These are phyloP conservation scores for Eunapius fragilis DNA, from an alignment of 37 sponge, comb jelly and placozoan genomes.

Conservation along the genomic window DNA sequence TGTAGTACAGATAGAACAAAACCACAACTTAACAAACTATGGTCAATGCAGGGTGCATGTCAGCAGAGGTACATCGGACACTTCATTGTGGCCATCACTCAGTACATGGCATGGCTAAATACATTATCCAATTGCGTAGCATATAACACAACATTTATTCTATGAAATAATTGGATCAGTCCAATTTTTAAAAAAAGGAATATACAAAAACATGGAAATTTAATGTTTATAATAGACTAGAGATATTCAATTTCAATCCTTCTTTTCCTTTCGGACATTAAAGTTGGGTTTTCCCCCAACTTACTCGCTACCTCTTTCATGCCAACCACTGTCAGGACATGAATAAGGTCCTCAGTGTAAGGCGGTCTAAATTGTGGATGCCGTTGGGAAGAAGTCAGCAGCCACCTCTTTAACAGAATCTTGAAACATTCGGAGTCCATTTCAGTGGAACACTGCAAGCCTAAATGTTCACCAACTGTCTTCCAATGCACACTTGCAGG, in stretches of 20 bases:
- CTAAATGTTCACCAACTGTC: background rate
- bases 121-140: no score
- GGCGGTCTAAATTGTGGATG: background rate
- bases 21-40: no score
- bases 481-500: background rate
- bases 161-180: no score
- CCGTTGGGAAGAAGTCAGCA: background rate
- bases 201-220: no score
- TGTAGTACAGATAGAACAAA: no score
- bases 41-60: no score
- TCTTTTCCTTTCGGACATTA: background rate
- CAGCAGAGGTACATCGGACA: no score
- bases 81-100: no score
- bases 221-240: no score
- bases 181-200: no score
- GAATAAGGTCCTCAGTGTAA: background rate
- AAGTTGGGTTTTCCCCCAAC: background rate
- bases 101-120: no score
- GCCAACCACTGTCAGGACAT: background rate
- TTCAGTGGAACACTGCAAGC: background rate
- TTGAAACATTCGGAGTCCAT: background rate
- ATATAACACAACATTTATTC: no score
- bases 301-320: background rate
- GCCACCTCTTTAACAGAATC: background rate
- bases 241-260: background rate